phyloP scores from a whole-genome alignment of 2,888 invertebrate genomes.

The Rotaria macrura region DNA sequence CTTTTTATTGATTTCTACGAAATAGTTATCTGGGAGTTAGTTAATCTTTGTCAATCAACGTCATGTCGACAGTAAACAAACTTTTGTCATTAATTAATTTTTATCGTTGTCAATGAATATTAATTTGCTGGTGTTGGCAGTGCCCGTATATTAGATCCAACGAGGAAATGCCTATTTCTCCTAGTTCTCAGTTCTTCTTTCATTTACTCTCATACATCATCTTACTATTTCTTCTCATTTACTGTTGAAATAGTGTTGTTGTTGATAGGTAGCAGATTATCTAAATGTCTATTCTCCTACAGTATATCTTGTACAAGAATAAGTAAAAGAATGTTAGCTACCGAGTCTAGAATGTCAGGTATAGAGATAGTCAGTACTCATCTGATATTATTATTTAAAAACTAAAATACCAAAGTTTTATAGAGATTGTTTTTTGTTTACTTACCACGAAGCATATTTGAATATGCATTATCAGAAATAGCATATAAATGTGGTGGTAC shows the following conservation, averaged over 20 bases:
- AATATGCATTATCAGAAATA: constrained; percentile 32
- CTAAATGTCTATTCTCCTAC: neutral
- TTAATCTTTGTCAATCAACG: neutral
- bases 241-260: neutral
- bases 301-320: no score
- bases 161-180: neutral
- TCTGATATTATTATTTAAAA: no score
- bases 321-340: no score
- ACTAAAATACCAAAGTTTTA: no score
- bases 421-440: neutral
- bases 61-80: no score
- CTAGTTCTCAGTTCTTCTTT: no score
- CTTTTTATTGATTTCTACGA: no score
- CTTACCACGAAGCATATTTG: constrained; percentile 58
- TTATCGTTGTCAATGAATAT: neutral
- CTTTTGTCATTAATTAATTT: no score
- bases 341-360: no score
- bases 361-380: no score
- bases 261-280: neutral
- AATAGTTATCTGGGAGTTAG: neutral
- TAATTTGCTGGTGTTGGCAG: neutral
- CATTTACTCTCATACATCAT: no score
- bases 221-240: neutral
- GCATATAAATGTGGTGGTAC: constrained; percentile 34
- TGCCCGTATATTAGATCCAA: neutral